Conservation (phyloP, 2,113 vertebrate species). For the Rhinopomastus cyanomelas region DNA sequence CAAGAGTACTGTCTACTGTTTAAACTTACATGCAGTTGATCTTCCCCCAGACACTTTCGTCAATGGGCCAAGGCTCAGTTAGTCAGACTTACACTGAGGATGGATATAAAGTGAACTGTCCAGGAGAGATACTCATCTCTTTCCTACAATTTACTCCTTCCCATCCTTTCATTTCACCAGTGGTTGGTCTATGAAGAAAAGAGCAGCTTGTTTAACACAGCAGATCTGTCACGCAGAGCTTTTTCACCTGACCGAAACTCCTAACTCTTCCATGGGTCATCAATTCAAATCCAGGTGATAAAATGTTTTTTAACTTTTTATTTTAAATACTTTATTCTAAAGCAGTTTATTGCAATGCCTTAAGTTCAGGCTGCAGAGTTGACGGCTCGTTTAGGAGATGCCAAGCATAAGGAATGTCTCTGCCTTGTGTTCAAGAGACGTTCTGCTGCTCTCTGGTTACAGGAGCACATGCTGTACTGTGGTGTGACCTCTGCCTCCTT, state of each 20-base stretch:
- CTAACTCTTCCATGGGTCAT: background rate
- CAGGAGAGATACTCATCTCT: background rate
- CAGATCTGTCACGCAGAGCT: background rate
- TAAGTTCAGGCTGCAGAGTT: background rate
- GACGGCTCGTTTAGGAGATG: background rate
- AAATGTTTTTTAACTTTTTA: background rate
- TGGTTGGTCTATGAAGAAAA: background rate
- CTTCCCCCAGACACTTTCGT: background rate
- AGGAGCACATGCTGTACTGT: background rate
- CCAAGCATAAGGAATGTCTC: background rate
- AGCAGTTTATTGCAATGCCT: background rate
- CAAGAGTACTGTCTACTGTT: background rate
- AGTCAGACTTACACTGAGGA: background rate
- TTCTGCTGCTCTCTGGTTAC: background rate
- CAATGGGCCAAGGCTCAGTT: background rate
- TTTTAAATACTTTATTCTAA: background rate
- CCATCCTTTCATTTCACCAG: background rate
- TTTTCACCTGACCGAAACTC: background rate
- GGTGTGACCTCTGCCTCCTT: background rate
- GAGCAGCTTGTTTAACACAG: background rate
- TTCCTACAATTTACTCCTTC: background rate
- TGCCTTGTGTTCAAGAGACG: background rate
- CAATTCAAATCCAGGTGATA: background rate
- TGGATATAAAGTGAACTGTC: background rate
- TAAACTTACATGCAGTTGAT: background rate